Evolutionary conservation across 2,888 invertebrate species (phyloP), one percentile per base, ranked within the genome.

Genomic region (Diaprepes abbreviatus): DNA sequence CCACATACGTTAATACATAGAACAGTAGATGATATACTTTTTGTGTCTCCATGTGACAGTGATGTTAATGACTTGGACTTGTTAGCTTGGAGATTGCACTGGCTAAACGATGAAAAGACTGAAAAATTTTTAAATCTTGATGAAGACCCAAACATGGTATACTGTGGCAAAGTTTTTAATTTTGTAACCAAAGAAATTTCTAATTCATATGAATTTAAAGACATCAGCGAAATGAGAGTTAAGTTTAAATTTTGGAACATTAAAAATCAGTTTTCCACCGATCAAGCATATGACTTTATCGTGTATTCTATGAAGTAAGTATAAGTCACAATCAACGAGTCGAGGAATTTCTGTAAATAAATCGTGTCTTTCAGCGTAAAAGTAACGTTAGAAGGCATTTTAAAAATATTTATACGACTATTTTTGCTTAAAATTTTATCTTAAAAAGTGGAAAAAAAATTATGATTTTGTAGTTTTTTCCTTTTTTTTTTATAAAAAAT

Each of bases 191-290:
- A 40, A 21, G 72, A 72, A 45, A 33, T 59, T 6, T 57, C 36
- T 9, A 62, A 62, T 14, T 31, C 45, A 19, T 69, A 60, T 40
- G 5, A 38, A n/a, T 72, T 62, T 52, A 19, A 63, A 43, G 35
- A 63, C 6, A 48, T 48, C 10, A 65, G 24, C 2, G 45, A 71
- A 31, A 40, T 71, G 28, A 64, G 65, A 24, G 14, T 21, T n/a
- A 71, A 45, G 52, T 65, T 71, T 16, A 71, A 71, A 31, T 33
- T 71, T 43, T 71, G 71, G 71, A 71, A 71, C 55, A 10, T 4
- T 3, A 43, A 36, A 12, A 35, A 14, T 4, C 62, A 62, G 28
- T 59, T 66, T 7, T n/a, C 35, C 1, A 17, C 14, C 3, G 33
- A 24, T 28, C 3, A 68, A 7, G 9, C 35, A 17, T 52, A 43